Conservation (phyloP, 2,888 invertebrate genomes). For the Euclidia mi region DNA sequence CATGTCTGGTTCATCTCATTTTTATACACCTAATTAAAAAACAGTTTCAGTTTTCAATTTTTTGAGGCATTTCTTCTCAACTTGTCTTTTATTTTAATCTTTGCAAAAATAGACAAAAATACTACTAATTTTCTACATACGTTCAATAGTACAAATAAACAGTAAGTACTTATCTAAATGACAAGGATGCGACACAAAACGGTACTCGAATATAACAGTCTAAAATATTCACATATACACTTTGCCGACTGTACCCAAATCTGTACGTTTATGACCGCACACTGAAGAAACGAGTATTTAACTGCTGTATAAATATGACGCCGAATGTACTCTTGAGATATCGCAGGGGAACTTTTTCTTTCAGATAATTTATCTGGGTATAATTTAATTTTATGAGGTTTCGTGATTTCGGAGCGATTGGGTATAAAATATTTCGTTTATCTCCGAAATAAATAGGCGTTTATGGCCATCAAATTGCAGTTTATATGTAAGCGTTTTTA, state of each 20-base stretch:
- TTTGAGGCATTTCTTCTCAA: background rate
- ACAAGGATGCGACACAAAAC: constrained; percentile 24
- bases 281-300: constrained; percentile 69
- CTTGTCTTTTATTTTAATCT: background rate
- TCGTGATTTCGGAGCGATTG: background rate
- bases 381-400: constrained; percentile 23
- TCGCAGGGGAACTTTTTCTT: constrained; percentile 17
- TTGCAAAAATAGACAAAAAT: background rate
- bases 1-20: no score
- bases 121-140: background rate
- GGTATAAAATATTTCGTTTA: no score
- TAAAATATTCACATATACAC: constrained; percentile 50
- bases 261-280: constrained; percentile 57
- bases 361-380: constrained; percentile 13
- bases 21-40: no score
- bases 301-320: constrained; percentile 62
- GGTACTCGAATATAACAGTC: constrained; percentile 7
- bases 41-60: no score
- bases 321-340: constrained; percentile 13
- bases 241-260: constrained; percentile 41
- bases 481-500: no score
- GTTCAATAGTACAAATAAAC: constrained; percentile 23
- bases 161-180: constrained; percentile 51
- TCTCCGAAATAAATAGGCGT: no score
- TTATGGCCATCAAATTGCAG: no score